Conservation (phyloP, 2,113 vertebrate genomes). For the Prunella fulvescens region DNA sequence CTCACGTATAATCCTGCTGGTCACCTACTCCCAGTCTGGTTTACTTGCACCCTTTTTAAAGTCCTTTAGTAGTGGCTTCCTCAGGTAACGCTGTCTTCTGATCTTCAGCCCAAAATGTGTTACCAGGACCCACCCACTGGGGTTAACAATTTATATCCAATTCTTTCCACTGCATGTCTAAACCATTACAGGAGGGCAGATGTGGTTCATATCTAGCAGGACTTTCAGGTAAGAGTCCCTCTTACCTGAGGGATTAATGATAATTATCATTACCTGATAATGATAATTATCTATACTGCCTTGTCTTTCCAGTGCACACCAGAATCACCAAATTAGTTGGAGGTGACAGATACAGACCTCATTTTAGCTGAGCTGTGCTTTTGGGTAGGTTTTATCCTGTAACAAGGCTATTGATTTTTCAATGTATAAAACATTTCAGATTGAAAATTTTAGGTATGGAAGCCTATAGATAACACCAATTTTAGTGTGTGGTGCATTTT, state of each 20-base stretch:
- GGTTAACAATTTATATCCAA: not conserved
- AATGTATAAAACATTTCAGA: not conserved
- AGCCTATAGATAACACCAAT: not conserved
- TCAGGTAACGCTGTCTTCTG: not conserved
- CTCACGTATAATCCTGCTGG: not conserved
- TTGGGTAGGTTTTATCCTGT: not conserved
- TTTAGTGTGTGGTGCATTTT: not conserved
- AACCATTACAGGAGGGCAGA: not conserved
- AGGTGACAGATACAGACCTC: not conserved
- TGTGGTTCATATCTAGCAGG: not conserved
- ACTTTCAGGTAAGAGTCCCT: not conserved
- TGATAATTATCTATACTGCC: not conserved
- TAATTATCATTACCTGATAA: too few species aligned
- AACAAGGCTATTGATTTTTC: not conserved
- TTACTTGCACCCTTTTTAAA: not conserved
- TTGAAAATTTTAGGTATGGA: not conserved
- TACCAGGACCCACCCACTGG: rapidly evolving
- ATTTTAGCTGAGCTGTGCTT: not conserved
- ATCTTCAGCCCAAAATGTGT: not conserved
- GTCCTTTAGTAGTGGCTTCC: not conserved
- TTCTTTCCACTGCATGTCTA: not conserved
- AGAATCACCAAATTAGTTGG: not conserved
- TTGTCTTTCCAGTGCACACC: not conserved
- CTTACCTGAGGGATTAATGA: too few species aligned
- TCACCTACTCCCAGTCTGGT: not conserved